Conservation (phyloP, 2,888 invertebrate genomes). For the Nyleta sp. region DNA sequence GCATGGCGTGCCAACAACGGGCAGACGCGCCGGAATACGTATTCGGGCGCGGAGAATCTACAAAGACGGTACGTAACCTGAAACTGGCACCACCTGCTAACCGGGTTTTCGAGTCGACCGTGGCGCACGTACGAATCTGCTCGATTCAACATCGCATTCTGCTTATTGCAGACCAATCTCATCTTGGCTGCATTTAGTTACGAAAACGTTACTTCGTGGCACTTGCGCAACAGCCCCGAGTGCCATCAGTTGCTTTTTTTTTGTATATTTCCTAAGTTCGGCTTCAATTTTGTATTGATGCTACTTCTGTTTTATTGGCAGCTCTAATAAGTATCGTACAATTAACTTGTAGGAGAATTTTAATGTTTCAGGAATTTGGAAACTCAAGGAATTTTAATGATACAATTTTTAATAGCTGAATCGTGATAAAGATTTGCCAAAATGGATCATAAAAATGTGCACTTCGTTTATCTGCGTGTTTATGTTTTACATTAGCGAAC, state of each 20-base stretch:
- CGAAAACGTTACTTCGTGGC: conserved; percentile 16
- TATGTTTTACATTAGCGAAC: no score
- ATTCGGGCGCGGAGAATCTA: conserved; percentile 73
- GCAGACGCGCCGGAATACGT: conserved; percentile 77
- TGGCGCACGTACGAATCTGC: conserved; percentile 50
- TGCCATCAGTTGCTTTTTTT: neutral
- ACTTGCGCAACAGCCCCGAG: neutral
- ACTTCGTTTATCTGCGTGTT: no score
- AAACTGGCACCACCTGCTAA: conserved; percentile 76
- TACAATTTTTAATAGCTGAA: no score
- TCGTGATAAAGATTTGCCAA: no score
- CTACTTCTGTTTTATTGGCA: no score
- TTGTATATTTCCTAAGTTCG: neutral
- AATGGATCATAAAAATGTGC: no score
- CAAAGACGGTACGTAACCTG: conserved; percentile 78
- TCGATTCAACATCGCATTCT: conserved; percentile 33
- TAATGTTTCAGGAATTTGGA: no score
- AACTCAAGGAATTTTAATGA: no score
- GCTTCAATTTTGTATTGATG: no score
- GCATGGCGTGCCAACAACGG: conserved; percentile 80
- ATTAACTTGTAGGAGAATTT: no score
- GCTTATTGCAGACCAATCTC: conserved; percentile 50
- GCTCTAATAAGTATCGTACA: no score
- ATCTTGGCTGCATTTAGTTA: conserved; percentile 38
- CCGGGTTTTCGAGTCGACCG: conserved; percentile 39